Conservation (phyloP, 1,140 invertebrate genomes). For the Neodiprion virginianus region DNA sequence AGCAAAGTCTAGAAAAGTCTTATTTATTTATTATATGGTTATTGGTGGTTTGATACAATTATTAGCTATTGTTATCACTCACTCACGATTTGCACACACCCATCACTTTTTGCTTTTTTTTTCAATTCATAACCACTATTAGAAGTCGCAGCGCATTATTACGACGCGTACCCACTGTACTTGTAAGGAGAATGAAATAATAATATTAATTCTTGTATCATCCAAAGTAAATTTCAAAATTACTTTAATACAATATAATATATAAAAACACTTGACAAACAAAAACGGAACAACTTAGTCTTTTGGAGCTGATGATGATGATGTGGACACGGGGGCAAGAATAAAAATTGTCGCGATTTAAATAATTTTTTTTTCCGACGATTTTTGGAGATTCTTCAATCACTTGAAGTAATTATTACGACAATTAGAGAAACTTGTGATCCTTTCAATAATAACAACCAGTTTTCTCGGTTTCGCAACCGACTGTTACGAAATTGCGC, state of each 20-base stretch:
- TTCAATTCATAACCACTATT: slow-evolving; percentile 28
- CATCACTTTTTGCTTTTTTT: slow-evolving; percentile 43
- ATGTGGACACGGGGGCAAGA: slow-evolving; percentile 5
- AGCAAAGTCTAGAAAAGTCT: slow-evolving; percentile 52
- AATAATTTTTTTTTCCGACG: too few species aligned
- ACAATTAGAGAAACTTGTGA: too few species aligned
- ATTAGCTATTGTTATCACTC: slow-evolving; percentile 47
- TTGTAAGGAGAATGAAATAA: slow-evolving; percentile 53
- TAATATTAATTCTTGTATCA: slow-evolving; percentile 48
- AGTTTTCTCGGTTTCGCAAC: too few species aligned
- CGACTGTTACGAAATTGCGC: too few species aligned
- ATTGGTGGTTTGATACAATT: slow-evolving; percentile 44
- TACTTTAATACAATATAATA: slow-evolving; percentile 45
- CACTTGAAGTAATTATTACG: too few species aligned
- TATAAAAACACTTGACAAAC: slow-evolving; percentile 62
- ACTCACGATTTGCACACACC: slow-evolving; percentile 46
- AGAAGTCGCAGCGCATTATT: slow-evolving; percentile 30
- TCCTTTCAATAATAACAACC: too few species aligned
- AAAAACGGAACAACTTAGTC: slow-evolving; percentile 60
- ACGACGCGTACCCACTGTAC: slow-evolving; percentile 38
- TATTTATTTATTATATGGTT: slow-evolving; percentile 55
- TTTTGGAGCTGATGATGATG: slow-evolving; percentile 42
- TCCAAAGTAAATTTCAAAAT: slow-evolving; percentile 53
- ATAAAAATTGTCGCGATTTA: too few species aligned
- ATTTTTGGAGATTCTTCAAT: too few species aligned